phyloP scores from a whole-genome alignment of 2,113 vertebrate genomes.

The Laticauda colubrina region DNA sequence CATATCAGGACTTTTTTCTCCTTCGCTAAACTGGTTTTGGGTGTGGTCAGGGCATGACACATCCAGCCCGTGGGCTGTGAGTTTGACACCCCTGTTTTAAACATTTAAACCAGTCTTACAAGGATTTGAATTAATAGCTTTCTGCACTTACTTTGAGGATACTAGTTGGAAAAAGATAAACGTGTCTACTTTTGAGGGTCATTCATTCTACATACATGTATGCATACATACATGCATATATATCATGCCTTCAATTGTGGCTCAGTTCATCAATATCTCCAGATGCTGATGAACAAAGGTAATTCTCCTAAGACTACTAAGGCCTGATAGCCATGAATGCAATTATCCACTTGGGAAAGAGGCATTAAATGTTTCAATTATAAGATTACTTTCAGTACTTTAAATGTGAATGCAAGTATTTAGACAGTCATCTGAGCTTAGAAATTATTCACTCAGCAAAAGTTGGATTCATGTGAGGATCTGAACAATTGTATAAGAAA shows the following conservation, averaged over 20 bases:
- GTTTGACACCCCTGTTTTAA: background rate
- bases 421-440: background rate
- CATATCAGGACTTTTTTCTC: too few relatives aligned
- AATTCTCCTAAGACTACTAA: background rate
- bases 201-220: background rate
- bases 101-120: background rate
- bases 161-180: background rate
- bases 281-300: background rate
- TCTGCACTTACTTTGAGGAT: background rate
- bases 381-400: background rate
- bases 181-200: background rate
- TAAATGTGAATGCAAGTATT: background rate
- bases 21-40: too few relatives aligned
- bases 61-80: too few relatives aligned
- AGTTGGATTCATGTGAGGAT: background rate
- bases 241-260: background rate
- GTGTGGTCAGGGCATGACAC: too few relatives aligned
- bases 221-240: background rate
- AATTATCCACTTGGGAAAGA: background rate
- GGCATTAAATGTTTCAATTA: background rate
- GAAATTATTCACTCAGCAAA: background rate
- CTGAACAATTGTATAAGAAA: background rate
- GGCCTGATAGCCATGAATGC: background rate
- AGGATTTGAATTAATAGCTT: background rate
- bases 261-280: background rate